Base-by-base conservation (phyloP, 2,797 vertebrate genomes). In the Muraenolepis orangiensis region DNA sequence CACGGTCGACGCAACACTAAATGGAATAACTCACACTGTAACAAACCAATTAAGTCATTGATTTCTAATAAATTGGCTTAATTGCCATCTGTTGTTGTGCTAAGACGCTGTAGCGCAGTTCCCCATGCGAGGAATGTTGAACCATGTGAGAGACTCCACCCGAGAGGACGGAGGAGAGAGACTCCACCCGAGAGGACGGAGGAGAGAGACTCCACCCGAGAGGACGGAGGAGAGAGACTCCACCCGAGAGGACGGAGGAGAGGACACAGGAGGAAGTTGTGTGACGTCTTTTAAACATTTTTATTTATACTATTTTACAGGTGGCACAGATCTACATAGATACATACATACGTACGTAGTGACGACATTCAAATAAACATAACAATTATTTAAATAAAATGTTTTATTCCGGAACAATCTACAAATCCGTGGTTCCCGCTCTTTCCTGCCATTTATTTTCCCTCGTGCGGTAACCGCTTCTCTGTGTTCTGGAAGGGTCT, bases 21-120 rank as follows among this genome's bases (percentile, higher is more conserved):
- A 91, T 88, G 84, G 75, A 90, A 91, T 91, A 87, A 90, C 77
- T 82, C 74, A 87, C 90, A 90, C 77, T 89, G 90, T 85, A 89
- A 81, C 88, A 90, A 91, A 91, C 91, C 80, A 91, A 90, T 91
- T 88, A 92, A 87, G 85, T 88, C 87, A 91, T 91, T 91, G 88
- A 91, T 92, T 91, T 90, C 87, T 88, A 91, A 91, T 91, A 90
- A 91, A 92, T 89, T 91, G 88, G 81, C 88, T 84, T 91, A 90
- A 92, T 93, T 87, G 81, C 83, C 92, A 92, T 90, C 89, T 92
- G 92, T 88, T 91, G 88, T 90, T 88, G 87, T 85, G 89, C 81
- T 87, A 81, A 84, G 86, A 89, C 89, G 90, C 86, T 91, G 90
- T 88, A 89, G 88, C 86, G 89, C 87, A 86, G 82, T 89, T 91